These are phyloP conservation scores for Eremophila alpestris DNA, from an alignment of 2,797 vertebrate genomes.

Conservation along the genomic window DNA sequence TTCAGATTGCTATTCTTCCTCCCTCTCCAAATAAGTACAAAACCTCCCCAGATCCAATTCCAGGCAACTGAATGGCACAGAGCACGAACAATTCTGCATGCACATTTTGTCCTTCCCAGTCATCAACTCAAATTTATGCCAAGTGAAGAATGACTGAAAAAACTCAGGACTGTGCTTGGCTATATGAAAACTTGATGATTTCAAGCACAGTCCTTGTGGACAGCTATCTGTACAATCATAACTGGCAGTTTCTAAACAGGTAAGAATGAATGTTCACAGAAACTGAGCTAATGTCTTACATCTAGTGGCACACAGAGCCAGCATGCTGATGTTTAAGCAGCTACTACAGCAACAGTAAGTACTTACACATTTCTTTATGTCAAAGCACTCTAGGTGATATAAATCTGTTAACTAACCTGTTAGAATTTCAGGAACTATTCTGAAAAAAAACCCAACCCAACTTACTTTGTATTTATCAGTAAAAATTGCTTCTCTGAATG, in stretches of 20 bases:
- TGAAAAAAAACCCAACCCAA: neutral
- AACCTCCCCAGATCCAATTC: neutral
- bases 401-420: too few species aligned
- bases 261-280: neutral
- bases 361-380: neutral
- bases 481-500: neutral
- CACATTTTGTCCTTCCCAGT: neutral
- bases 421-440: neutral
- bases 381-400: neutral
- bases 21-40: neutral
- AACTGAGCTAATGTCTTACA: neutral
- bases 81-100: neutral
- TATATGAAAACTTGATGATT: neutral
- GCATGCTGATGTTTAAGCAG: neutral
- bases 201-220: neutral
- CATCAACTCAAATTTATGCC: neutral
- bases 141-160: neutral
- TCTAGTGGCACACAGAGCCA: neutral
- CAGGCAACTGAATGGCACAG: neutral
- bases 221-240: neutral
- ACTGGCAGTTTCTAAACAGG: neutral
- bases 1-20: neutral
- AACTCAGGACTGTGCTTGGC: accelerated
- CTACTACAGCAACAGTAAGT: neutral
- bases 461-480: neutral